Evolutionary conservation across 2,113 vertebrate species (phyloP).

Genomic region (Amphiprion ocellaris): DNA sequence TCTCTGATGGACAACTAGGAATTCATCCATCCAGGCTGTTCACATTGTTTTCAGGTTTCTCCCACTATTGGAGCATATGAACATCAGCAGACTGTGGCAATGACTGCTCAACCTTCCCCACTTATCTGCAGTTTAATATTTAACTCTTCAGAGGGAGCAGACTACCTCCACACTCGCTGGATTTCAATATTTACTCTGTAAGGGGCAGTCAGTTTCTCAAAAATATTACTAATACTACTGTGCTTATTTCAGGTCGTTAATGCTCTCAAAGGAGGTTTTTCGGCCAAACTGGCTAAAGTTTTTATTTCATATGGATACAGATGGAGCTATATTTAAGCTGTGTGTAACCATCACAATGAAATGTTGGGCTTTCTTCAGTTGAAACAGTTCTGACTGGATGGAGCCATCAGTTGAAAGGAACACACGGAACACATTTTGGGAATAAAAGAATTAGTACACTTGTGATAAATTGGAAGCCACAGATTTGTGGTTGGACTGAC

Average conservation of each 20-base stretch:
- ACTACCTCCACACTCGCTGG: slow-evolving; percentile 8
- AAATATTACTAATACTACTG: not conserved
- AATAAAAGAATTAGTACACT: no score
- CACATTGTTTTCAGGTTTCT: not conserved
- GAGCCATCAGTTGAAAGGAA: not conserved
- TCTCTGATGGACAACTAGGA: no score
- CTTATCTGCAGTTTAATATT: slow-evolving; percentile 79
- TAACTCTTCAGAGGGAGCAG: slow-evolving; percentile 67
- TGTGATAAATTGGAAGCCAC: not conserved
- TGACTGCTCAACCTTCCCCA: not conserved
- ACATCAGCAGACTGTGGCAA: no score
- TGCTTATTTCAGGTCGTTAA: not conserved
- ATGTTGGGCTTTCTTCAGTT: no score
- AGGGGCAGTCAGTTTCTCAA: slow-evolving; percentile 24
- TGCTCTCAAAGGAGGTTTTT: no score
- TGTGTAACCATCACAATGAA: no score
- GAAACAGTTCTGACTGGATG: not conserved
- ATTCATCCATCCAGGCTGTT: no score
- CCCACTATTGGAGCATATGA: not conserved
- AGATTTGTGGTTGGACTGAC: slow-evolving; percentile 75
- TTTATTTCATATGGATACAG: not conserved
- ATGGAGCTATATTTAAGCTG: not conserved
- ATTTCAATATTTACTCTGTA: slow-evolving; percentile 71
- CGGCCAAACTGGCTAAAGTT: no score
- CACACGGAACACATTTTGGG: no score